A percentile compares a stretch with the other conserved stretches of the same genome.
Conservation (phyloP, 2,888 invertebrate genomes). For the Smittia sp. region DNA sequence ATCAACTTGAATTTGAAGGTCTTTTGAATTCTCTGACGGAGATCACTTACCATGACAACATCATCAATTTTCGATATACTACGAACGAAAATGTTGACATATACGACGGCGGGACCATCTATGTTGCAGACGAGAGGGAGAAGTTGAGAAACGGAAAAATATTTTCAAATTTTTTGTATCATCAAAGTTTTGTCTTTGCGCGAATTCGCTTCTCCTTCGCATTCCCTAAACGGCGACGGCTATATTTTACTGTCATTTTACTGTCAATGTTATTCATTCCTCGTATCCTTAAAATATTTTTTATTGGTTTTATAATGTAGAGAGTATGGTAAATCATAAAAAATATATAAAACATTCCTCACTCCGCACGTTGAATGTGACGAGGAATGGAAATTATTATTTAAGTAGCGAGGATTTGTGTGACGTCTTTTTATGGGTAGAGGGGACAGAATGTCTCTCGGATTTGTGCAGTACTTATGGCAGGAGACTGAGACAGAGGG, state of each 20-base stretch:
- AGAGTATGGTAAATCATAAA: slow-evolving; percentile 28
- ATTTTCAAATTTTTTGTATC: slow-evolving; percentile 3
- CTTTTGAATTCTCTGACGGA: background rate
- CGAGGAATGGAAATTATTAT: slow-evolving; percentile 21
- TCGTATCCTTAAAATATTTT: slow-evolving; percentile 25
- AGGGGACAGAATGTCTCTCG: background rate
- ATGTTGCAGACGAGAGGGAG: slow-evolving; percentile 47
- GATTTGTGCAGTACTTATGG: background rate
- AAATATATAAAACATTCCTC: background rate
- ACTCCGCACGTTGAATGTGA: background rate
- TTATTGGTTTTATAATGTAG: slow-evolving; percentile 28
- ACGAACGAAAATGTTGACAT: slow-evolving; percentile 97
- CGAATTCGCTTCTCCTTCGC: background rate
- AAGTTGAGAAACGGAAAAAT: background rate
- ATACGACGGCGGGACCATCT: slow-evolving; percentile 94
- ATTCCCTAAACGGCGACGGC: background rate
- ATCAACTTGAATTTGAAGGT: slow-evolving; percentile 1
- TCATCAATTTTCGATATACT: slow-evolving; percentile 99
- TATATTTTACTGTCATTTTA: slow-evolving; percentile 34
- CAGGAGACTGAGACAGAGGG: background rate
- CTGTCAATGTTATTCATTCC: slow-evolving; percentile 39
- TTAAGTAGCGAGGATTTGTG: slow-evolving; percentile 15
- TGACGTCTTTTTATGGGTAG: background rate
- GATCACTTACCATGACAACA: slow-evolving; percentile 94
- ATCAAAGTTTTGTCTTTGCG: slow-evolving; percentile 30